phyloP scores from a whole-genome alignment of 2,113 vertebrate species.

The Hippoglossus stenolepis region DNA sequence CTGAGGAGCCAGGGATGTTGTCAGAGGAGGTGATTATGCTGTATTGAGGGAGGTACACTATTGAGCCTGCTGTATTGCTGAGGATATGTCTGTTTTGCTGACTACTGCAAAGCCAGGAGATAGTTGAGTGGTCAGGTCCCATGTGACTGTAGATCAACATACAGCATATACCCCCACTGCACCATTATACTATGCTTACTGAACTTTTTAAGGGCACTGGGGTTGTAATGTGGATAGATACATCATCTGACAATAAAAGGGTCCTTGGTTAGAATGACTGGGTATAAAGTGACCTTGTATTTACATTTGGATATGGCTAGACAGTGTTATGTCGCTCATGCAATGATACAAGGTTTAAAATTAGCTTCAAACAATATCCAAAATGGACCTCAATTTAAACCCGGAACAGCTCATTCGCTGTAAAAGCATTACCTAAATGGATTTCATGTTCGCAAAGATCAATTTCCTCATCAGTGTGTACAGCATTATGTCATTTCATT shows the following conservation, averaged over 20 bases:
- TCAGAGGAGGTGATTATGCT: slow-evolving; percentile 69
- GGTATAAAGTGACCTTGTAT: not conserved
- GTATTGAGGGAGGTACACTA: slow-evolving; percentile 56
- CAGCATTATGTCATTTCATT: slow-evolving; percentile 32
- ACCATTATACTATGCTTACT: slow-evolving; percentile 34
- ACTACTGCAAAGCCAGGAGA: slow-evolving; percentile 66
- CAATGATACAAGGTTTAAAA: slow-evolving; percentile 6
- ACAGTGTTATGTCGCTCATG: not conserved
- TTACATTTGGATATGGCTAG: not conserved
- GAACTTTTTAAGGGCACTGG: slow-evolving; percentile 24
- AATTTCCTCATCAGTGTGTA: slow-evolving; percentile 52
- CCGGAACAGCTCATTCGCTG: slow-evolving; percentile 5
- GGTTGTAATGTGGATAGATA: slow-evolving; percentile 20
- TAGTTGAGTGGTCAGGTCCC: slow-evolving; percentile 74
- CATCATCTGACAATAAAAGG: slow-evolving; percentile 23
- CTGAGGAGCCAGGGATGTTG: slow-evolving; percentile 60
- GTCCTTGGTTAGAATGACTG: not conserved
- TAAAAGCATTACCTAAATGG: slow-evolving; percentile 39
- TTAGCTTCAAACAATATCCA: slow-evolving; percentile 18
- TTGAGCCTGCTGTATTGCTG: slow-evolving; percentile 54
- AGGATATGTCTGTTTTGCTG: slow-evolving; percentile 70
- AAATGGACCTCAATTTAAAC: slow-evolving; percentile 23
- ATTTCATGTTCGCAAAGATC: slow-evolving; percentile 38
- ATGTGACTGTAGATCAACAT: slow-evolving; percentile 50
- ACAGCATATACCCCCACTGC: slow-evolving; percentile 48